These are phyloP conservation scores for Mirza zaza DNA, from an alignment of 2,113 vertebrate genomes.

Conservation along the genomic window DNA sequence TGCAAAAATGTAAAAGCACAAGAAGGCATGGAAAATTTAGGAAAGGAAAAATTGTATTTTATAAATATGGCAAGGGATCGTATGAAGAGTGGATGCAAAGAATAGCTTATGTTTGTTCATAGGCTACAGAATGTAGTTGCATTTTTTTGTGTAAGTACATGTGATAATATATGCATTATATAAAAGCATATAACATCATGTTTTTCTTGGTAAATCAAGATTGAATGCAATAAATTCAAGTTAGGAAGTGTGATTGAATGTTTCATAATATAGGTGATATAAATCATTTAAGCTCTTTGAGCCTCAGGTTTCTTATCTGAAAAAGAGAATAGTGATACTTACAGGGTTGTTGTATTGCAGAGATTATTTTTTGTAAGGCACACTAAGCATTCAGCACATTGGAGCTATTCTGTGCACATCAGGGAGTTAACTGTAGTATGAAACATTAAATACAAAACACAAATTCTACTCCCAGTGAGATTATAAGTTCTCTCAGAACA, in stretches of 20 bases:
- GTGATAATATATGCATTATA: not conserved
- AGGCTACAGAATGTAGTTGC: not conserved
- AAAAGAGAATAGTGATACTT: not conserved
- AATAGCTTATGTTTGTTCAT: not conserved
- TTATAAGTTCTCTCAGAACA: conserved; percentile 44
- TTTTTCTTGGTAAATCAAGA: conserved; percentile 33
- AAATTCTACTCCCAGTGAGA: conserved; percentile 40
- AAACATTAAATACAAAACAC: conserved; percentile 52
- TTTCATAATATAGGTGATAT: not conserved
- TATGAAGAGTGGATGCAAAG: not conserved
- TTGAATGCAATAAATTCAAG: conserved; percentile 22
- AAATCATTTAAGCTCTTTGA: conserved; percentile 4
- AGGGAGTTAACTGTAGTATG: conserved; percentile 15
- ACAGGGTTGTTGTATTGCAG: not conserved
- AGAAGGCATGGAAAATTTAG: conserved; percentile 25
- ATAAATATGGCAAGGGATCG: not conserved
- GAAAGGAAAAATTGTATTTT: conserved; percentile 4
- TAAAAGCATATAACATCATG: not conserved
- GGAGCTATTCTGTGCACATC: not conserved
- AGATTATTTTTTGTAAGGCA: conserved; percentile 32
- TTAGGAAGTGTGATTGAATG: not conserved
- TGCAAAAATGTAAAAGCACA: not conserved
- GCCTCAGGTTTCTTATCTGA: not conserved
- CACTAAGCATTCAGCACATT: not conserved
- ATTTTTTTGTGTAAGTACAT: not conserved